Evolutionary conservation across 2,113 vertebrate species (phyloP), one percentile per base, ranked within the genome.

Genomic region (Chascanopsetta lugubris): DNA sequence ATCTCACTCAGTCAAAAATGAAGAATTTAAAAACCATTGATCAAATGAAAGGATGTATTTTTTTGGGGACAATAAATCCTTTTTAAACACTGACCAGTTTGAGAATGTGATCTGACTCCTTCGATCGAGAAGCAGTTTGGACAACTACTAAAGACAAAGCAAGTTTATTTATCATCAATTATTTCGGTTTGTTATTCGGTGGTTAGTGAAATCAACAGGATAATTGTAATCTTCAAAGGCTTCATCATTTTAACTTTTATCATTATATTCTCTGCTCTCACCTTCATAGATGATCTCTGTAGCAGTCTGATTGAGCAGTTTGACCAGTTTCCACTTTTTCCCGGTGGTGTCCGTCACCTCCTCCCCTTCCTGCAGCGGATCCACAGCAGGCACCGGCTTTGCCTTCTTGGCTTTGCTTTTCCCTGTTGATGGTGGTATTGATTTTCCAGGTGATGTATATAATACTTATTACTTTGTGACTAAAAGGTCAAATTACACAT

Each of bases 221-320:
- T n/a, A n/a, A n/a, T n/a, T n/a, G n/a, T n/a, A n/a, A n/a, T n/a
- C 32, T 38, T 42, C 15, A 27, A 50, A 3, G 8, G 29, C 18
- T 45, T 60, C 18, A 27, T n/a, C 5, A 22, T 21, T 26, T 1
- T n/a, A n/a, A n/a, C n/a, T n/a, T n/a, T n/a, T n/a, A n/a, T n/a
- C n/a, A n/a, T 26, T 51, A 12, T 21, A 24, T 13, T 10, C 15
- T 18, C 27, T 2, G 9, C n/a, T 11, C 73, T 75, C 63, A 93
- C 93, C 92, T 80, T 88, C 80, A 15, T 93, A 93, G 21, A 89
- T 17, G 17, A 93, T 51, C 60, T 92, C 91, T 11, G 79, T 63
- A 0, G 69, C 13, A 12, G 62, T 85, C 70, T 92, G 90, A 69
- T 55, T 77, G 36, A 91, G 74, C 65, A 91, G 85, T 48, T 82